Conservation (phyloP, 2,113 vertebrate species). For the Dolichotis patagonum region DNA sequence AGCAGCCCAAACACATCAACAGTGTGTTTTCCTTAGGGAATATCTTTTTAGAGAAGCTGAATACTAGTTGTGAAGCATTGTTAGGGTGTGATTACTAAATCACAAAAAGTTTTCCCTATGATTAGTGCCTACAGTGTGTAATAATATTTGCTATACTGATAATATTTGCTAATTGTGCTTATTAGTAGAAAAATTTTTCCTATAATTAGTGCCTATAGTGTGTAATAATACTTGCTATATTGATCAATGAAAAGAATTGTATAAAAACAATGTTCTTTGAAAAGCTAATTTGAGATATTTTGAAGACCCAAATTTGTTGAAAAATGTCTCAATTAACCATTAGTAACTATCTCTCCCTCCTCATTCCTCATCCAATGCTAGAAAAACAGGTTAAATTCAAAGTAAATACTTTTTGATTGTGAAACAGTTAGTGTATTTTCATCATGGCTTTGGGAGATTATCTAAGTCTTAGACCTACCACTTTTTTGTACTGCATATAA, state of each 20-base stretch:
- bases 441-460: neutral
- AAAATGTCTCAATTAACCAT: conserved; percentile 28
- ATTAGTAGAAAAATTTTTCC: neutral
- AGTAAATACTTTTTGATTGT: neutral
- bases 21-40: neutral
- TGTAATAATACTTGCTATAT: neutral
- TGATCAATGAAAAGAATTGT: neutral
- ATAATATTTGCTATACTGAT: neutral
- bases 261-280: neutral
- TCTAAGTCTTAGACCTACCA: neutral
- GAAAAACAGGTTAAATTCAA: neutral
- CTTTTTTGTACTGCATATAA: neutral
- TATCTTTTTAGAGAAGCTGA: neutral
- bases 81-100: neutral
- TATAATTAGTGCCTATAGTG: neutral
- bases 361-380: neutral
- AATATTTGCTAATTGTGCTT: neutral
- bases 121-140: neutral
- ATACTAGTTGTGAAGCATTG: neutral
- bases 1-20: neutral
- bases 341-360: neutral
- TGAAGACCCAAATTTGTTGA: neutral
- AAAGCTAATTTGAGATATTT: conserved; percentile 6
- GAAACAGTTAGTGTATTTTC: conserved; percentile 25
- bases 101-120: neutral